Base-by-base conservation (phyloP, 2,797 vertebrate genomes). In the Eulemur rubriventer region DNA sequence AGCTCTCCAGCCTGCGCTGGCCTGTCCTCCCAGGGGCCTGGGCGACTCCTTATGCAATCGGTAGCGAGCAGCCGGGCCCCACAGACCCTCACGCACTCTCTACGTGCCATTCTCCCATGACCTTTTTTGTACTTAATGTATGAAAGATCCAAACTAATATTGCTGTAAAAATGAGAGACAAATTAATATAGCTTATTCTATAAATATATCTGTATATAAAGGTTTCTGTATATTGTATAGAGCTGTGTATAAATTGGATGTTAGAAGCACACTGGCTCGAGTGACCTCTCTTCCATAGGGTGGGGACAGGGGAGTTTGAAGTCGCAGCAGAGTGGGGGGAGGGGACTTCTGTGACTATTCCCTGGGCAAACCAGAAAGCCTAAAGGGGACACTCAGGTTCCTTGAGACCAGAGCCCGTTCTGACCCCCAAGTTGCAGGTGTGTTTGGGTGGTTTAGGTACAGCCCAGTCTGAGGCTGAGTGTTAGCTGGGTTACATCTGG, bases 171-270 rank as follows among this genome's bases (percentile, higher is more conserved):
- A 98, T 96, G 97, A 98, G 98, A 98, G 95, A 98, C 91, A 98
- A 97, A 98, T 98, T 95, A 98, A 98, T 98, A 98, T 98, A 98
- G 97, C 98, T 95, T 98, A 98, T 98, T 98, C 96, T 99, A 98
- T 98, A 98, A 98, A 98, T 98, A 98, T 88, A 95, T 98, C 98
- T 98, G 99, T 99, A 99, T 97, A 99, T 98, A 99, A 97, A 95
- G 75, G 96, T 97, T 98, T 98, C 98, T 99, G 98, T 98, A 98
- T 97, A 98, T 98, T 98, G 98, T 98, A 98, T 97, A 98, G 98
- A 98, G 97, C 98, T 91, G 92, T 98, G 98, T 98, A 98, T 98
- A 99, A 98, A 98, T 96, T 98, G 98, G 93, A 97, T 97, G 98
- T 98, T 98, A 97, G 98, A 98, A 97, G 97, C 98, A 93, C 82